A percentile compares a stretch with the other conserved stretches of the same genome.
Evolutionary conservation across 2,888 invertebrate species (phyloP).

Genomic region (Petrophora chlorosata): DNA sequence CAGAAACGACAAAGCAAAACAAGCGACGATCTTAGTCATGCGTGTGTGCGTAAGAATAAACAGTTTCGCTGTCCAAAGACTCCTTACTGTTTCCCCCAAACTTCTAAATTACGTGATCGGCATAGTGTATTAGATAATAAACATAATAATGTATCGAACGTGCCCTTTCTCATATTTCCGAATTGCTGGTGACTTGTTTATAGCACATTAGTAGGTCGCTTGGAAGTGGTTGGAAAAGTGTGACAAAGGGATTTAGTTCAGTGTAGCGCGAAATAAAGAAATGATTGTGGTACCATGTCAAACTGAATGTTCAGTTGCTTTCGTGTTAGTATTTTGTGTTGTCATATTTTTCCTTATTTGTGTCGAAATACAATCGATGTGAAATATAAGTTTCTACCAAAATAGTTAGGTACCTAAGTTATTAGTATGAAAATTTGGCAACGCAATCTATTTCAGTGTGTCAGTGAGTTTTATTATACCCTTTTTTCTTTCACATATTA

Average conservation of each 20-base stretch:
- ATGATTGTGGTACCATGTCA: not conserved
- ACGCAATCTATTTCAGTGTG: too few species aligned
- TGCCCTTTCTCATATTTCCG: slow-evolving; percentile 22
- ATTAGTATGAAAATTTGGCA: too few species aligned
- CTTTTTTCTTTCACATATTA: too few species aligned
- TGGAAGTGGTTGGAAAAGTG: slow-evolving; percentile 11
- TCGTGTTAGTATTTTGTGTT: not conserved
- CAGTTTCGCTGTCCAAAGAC: not conserved
- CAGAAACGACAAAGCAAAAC: too few species aligned
- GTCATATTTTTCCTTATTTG: too few species aligned
- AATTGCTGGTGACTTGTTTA: slow-evolving; percentile 27
- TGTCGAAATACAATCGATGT: too few species aligned
- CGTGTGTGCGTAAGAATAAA: not conserved
- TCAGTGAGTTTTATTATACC: too few species aligned
- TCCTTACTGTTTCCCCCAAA: slow-evolving; percentile 1
- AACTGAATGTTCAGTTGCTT: not conserved
- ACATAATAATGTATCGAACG: slow-evolving; percentile 18
- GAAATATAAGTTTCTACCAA: too few species aligned
- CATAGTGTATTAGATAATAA: slow-evolving; percentile 23
- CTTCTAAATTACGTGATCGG: slow-evolving; percentile 24
- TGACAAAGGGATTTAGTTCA: slow-evolving; percentile 4
- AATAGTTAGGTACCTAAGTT: too few species aligned
- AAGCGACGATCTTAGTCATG: too few species aligned
- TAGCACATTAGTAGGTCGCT: slow-evolving; percentile 12
- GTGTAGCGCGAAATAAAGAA: slow-evolving; percentile 2